These are phyloP conservation scores for Tetrapedia diversipes DNA, from an alignment of 2,888 invertebrate species.

Conservation along the genomic window DNA sequence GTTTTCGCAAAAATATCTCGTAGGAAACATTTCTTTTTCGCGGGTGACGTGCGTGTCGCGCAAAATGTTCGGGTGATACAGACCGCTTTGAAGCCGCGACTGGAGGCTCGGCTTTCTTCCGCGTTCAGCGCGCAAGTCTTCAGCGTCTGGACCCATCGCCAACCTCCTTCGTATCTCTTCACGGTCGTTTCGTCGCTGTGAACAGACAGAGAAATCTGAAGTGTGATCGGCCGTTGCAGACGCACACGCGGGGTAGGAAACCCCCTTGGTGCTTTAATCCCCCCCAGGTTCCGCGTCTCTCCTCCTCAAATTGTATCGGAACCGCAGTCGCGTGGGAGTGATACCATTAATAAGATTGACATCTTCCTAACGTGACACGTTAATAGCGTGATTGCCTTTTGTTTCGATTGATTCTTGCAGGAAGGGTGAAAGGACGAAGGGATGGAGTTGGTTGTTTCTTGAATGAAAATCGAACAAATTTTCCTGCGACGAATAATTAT, in stretches of 20 bases:
- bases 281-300: constrained; percentile 4
- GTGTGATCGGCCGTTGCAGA: constrained; percentile 46
- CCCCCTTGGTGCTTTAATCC: constrained; percentile 31
- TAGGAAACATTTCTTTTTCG: neutral
- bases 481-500: no score
- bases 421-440: neutral
- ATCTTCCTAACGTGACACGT: constrained; percentile 7
- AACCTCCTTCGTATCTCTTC: constrained; percentile 95
- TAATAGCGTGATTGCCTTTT: no score
- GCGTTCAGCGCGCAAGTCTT: constrained; percentile 90
- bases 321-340: constrained; percentile 17
- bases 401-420: no score
- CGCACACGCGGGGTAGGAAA: neutral
- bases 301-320: constrained; percentile 13
- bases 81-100: constrained; percentile 93
- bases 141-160: constrained; percentile 92
- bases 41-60: neutral
- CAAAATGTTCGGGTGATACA: constrained; percentile 72
- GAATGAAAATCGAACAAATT: neutral
- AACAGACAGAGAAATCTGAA: constrained; percentile 54
- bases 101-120: constrained; percentile 94
- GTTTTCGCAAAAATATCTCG: neutral
- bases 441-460: neutral
- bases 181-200: constrained; percentile 93
- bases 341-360: constrained; percentile 46